These are phyloP conservation scores for Drosophila pegasa DNA, from an alignment of 2,888 invertebrate genomes.

Conservation along the genomic window DNA sequence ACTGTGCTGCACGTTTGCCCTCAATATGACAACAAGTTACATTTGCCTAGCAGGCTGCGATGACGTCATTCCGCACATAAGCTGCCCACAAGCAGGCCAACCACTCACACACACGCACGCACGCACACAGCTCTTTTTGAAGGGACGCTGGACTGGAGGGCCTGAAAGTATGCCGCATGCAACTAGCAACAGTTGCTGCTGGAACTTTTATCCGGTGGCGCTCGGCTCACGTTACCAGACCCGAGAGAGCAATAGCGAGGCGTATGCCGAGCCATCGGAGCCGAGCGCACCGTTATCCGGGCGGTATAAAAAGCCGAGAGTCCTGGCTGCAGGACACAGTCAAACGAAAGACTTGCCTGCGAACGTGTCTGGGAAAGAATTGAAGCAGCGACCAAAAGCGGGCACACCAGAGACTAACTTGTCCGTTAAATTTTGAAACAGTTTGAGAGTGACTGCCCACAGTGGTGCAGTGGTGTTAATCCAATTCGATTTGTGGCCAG, in stretches of 20 bases:
- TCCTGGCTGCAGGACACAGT: slow-evolving; percentile 70
- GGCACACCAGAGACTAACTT: slow-evolving; percentile 9
- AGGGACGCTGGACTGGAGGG: slow-evolving; percentile 6
- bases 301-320: slow-evolving; percentile 68
- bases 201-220: slow-evolving; percentile 45
- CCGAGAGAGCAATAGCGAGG: slow-evolving; percentile 53
- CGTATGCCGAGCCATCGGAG: slow-evolving; percentile 34
- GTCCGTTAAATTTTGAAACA: slow-evolving; percentile 42
- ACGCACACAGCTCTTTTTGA: slow-evolving; percentile 9
- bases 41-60: slow-evolving; percentile 40
- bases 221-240: slow-evolving; percentile 39
- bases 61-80: slow-evolving; percentile 79
- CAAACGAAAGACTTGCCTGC: slow-evolving; percentile 62
- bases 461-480: slow-evolving; percentile 38
- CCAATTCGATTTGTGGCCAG: slow-evolving; percentile 37
- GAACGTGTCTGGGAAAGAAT: slow-evolving; percentile 34
- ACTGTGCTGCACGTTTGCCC: slow-evolving; percentile 59
- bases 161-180: slow-evolving; percentile 61
- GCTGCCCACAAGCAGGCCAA: slow-evolving; percentile 46
- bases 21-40: slow-evolving; percentile 59
- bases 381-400: slow-evolving; percentile 15
- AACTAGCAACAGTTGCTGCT: slow-evolving; percentile 72
- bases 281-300: slow-evolving; percentile 48
- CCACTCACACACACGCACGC: slow-evolving; percentile 19
- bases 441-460: slow-evolving; percentile 45